Evolutionary conservation across 1,140 invertebrate genomes (phyloP).

Genomic region (Glomeris maerens): DNA sequence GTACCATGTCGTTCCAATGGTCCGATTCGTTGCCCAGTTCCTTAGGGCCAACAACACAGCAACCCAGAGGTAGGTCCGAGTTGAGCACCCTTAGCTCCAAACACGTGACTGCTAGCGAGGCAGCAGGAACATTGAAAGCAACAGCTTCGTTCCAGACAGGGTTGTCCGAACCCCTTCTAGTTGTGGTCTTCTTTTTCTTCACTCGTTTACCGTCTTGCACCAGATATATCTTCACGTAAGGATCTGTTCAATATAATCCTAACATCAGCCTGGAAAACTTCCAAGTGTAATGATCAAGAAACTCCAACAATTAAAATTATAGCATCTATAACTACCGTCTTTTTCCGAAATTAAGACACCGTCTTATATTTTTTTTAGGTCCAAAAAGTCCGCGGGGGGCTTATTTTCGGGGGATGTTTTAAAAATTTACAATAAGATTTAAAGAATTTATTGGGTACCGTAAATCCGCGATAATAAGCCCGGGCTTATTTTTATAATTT

Average conservation of each 20-base stretch:
- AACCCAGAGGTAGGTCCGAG: slow-evolving; percentile 50
- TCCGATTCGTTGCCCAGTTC: slow-evolving; percentile 41
- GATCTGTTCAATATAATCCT: slow-evolving; percentile 40
- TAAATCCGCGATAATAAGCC: too few species aligned
- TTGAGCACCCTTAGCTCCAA: slow-evolving; percentile 46
- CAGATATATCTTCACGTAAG: slow-evolving; percentile 80
- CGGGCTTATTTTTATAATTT: too few species aligned
- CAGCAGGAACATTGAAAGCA: slow-evolving; percentile 66
- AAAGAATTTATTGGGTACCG: too few species aligned
- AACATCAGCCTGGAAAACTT: too few species aligned
- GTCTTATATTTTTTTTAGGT: too few species aligned
- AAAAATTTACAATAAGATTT: too few species aligned
- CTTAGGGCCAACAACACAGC: slow-evolving; percentile 50
- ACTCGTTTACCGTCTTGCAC: slow-evolving; percentile 65
- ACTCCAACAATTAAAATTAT: too few species aligned
- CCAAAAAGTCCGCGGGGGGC: too few species aligned
- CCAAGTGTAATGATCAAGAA: too few species aligned
- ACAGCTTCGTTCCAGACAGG: slow-evolving; percentile 93
- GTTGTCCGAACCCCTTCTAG: slow-evolving; percentile 66
- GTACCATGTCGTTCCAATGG: slow-evolving; percentile 67
- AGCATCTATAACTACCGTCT: too few species aligned
- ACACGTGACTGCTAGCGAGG: slow-evolving; percentile 48
- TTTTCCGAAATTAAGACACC: too few species aligned
- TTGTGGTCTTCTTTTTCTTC: slow-evolving; percentile 89
- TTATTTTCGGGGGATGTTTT: too few species aligned